Percentiles rank a stretch among this genome's conserved stretches.
Conservation (phyloP, 2,888 invertebrate species). For the Tiphia femorata region DNA sequence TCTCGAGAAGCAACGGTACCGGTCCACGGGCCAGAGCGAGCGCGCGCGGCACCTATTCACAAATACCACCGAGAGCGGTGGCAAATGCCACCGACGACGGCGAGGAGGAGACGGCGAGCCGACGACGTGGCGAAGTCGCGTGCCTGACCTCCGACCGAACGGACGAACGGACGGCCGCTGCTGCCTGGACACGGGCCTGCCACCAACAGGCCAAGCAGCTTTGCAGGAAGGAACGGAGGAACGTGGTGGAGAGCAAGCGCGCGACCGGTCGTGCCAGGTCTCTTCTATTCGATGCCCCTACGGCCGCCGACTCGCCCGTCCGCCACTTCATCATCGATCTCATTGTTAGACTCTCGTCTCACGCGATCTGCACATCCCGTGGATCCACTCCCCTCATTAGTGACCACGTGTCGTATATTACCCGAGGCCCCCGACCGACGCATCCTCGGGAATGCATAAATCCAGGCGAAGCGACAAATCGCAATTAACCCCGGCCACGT, state of each 20-base stretch:
- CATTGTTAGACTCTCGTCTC: constrained; percentile 46
- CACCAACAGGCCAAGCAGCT: constrained; percentile 7
- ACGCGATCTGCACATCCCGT: constrained; percentile 51
- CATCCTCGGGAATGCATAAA: constrained; percentile 36
- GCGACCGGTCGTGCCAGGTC: not conserved
- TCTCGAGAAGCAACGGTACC: too few relatives aligned
- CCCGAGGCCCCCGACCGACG: constrained; percentile 17
- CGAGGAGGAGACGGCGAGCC: constrained; percentile 21
- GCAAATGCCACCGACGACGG: not conserved
- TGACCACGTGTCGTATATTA: constrained; percentile 39
- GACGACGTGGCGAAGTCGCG: constrained; percentile 49
- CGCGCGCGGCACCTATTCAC: not conserved
- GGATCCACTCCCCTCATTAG: constrained; percentile 49
- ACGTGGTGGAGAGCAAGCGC: not conserved
- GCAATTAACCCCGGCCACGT: constrained; percentile 21
- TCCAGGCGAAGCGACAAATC: constrained; percentile 36
- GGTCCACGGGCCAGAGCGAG: too few relatives aligned
- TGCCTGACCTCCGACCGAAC: constrained; percentile 43
- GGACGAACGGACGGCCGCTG: constrained; percentile 8
- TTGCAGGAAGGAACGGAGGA: not conserved
- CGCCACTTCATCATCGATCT: constrained; percentile 58
- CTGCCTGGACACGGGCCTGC: constrained; percentile 7
- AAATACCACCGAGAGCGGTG: not conserved
- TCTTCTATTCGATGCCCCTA: constrained; percentile 26
- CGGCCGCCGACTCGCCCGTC: constrained; percentile 26